Conservation (phyloP, 2,797 vertebrate species). For the Pseudocheirus occidentalis region DNA sequence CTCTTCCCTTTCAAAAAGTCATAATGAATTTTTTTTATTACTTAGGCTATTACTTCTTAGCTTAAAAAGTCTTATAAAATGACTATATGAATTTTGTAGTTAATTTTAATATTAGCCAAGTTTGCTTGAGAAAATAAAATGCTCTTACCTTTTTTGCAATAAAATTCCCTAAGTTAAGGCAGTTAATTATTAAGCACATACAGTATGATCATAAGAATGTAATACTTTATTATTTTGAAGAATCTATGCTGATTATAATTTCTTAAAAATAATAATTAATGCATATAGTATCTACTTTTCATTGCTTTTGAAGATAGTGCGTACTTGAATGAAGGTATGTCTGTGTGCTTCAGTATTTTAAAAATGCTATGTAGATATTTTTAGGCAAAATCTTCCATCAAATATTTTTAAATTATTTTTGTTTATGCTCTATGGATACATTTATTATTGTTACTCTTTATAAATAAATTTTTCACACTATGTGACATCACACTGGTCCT, state of each 20-base stretch:
- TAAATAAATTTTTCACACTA: neutral
- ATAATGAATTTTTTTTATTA: neutral
- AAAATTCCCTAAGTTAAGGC: neutral
- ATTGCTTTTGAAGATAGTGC: neutral
- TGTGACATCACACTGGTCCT: neutral
- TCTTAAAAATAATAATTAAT: neutral
- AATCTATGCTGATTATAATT: neutral
- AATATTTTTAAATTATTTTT: neutral
- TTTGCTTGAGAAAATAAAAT: neutral
- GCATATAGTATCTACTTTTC: neutral
- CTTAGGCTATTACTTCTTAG: neutral
- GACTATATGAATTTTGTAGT: neutral
- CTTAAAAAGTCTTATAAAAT: neutral
- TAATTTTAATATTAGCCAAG: neutral
- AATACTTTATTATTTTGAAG: neutral
- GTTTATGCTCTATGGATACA: neutral
- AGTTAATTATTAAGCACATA: neutral
- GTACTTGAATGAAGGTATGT: neutral
- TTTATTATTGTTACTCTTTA: conserved; percentile 4
- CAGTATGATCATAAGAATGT: neutral
- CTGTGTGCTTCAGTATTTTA: neutral
- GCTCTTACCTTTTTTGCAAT: neutral
- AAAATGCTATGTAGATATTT: neutral
- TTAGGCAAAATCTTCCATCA: neutral
- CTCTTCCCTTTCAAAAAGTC: neutral